phyloP scores from a whole-genome alignment of 2,888 invertebrate genomes.

The Apantesis nais region DNA sequence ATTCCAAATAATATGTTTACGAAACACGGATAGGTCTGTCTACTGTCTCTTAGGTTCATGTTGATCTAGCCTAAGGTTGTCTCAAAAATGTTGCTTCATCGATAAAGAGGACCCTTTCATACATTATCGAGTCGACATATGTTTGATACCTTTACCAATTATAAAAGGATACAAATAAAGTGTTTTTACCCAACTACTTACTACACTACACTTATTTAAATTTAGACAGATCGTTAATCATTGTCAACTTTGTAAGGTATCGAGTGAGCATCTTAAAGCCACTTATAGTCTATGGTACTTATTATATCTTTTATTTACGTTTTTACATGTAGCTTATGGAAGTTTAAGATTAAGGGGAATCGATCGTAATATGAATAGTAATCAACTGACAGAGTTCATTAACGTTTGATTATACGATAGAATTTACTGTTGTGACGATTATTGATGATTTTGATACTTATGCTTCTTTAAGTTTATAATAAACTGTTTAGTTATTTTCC shows the following conservation, averaged over 20 bases:
- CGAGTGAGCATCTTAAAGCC: not conserved
- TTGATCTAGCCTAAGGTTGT: not conserved
- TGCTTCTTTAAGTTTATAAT: not conserved
- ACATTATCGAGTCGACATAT: not conserved
- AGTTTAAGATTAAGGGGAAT: not conserved
- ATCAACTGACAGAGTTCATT: constrained; percentile 13
- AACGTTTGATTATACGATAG: constrained; percentile 8
- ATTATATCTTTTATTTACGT: not conserved
- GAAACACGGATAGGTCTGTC: not conserved
- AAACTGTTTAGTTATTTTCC: not conserved
- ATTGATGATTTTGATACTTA: not conserved
- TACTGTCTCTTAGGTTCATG: not conserved
- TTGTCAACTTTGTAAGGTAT: not conserved
- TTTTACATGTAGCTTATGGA: not conserved
- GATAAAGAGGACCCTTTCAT: not conserved
- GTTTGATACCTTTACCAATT: not conserved
- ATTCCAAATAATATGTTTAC: no score
- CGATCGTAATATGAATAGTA: constrained; percentile 7
- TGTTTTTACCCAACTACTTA: not conserved
- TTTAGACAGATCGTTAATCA: not conserved
- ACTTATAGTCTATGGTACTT: not conserved
- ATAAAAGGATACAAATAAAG: not conserved
- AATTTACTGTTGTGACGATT: constrained; percentile 5
- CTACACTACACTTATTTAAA: not conserved
- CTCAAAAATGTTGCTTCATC: not conserved